Conservation (phyloP, 1,140 invertebrate species). For the Hydropsyche tenuis region DNA sequence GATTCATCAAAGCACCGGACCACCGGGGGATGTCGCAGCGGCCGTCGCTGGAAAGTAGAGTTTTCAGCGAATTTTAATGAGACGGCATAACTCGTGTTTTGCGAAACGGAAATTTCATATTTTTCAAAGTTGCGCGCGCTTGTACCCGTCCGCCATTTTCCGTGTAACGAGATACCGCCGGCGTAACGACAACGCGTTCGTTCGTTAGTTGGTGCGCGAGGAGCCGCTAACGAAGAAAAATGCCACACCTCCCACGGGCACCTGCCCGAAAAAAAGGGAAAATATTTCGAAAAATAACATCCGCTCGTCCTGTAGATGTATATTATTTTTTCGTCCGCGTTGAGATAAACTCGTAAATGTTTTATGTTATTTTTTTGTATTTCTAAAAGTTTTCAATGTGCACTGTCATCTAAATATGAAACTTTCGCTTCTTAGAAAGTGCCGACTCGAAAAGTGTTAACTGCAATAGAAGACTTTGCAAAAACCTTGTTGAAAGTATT, state of each 20-base stretch:
- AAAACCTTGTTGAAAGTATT: too few relatives aligned
- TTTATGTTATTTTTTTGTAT: too few relatives aligned
- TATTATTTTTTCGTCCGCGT: neutral
- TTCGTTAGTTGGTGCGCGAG: slow-evolving; percentile 33
- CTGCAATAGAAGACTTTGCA: too few relatives aligned
- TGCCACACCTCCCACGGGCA: neutral
- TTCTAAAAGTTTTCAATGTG: too few relatives aligned
- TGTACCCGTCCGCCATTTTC: too few relatives aligned
- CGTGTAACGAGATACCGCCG: slow-evolving; percentile 32
- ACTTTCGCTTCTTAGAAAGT: too few relatives aligned
- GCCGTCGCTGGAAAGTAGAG: slow-evolving; percentile 32
- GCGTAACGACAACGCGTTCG: slow-evolving; percentile 17
- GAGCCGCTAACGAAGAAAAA: slow-evolving; percentile 27
- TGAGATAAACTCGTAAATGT: slow-evolving; percentile 5
- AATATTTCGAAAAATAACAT: neutral
- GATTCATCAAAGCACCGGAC: slow-evolving; percentile 24
- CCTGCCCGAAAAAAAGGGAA: too few relatives aligned
- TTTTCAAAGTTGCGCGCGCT: slow-evolving; percentile 28
- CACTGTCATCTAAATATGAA: too few relatives aligned
- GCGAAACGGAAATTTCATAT: slow-evolving; percentile 38
- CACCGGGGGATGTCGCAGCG: neutral
- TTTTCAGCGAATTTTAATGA: slow-evolving; percentile 38
- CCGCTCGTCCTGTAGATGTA: neutral
- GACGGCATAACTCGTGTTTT: slow-evolving; percentile 36
- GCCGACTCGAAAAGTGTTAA: too few relatives aligned